Evolutionary conservation across 2,888 invertebrate genomes (phyloP).

Genomic region (Sceliomorpha sp.): DNA sequence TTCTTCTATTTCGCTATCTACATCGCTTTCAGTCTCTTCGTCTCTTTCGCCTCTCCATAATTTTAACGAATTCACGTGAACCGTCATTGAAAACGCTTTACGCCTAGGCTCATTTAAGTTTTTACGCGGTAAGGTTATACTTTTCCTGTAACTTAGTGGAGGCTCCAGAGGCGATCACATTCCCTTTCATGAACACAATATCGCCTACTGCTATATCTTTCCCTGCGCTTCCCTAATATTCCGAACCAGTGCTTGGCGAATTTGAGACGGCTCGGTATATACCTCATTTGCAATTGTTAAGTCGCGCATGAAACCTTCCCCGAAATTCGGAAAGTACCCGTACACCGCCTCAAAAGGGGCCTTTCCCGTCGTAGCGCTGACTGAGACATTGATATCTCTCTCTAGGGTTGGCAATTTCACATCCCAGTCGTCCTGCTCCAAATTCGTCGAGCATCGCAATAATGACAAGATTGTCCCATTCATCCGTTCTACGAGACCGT

Average conservation of each 20-base stretch:
- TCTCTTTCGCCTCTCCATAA: not conserved
- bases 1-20: not conserved
- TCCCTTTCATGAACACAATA: not conserved
- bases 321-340: not conserved
- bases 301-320: not conserved
- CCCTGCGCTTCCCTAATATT: not conserved
- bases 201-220: not conserved
- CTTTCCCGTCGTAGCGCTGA: too few relatives aligned
- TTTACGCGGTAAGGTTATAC: not conserved
- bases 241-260: not conserved
- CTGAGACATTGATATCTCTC: conserved; percentile 1
- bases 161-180: too few relatives aligned
- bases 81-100: not conserved
- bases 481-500: conserved; percentile 8
- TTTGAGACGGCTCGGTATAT: not conserved
- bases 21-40: not conserved
- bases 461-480: not conserved
- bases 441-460: not conserved
- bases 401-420: not conserved
- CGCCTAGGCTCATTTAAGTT: not conserved
- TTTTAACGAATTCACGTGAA: too few relatives aligned
- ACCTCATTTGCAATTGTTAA: not conserved
- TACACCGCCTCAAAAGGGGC: conserved; percentile 3
- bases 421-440: not conserved
- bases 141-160: too few relatives aligned